Conservation (phyloP, 2,888 invertebrate species). For the Luperina nickerlii region DNA sequence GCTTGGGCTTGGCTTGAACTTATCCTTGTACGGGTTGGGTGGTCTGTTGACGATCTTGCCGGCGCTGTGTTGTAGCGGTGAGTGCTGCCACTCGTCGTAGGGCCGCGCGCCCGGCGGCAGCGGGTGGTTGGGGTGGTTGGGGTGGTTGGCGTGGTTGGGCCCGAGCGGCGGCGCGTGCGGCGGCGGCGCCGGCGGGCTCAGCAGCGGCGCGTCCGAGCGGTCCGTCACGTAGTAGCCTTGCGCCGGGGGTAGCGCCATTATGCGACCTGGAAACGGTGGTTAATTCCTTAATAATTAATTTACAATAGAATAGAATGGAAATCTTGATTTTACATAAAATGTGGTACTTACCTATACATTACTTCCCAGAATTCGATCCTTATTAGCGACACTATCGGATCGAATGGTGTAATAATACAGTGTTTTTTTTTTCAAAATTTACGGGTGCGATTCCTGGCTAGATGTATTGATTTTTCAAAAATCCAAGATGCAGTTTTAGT, state of each 20-base stretch:
- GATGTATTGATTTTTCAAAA: too few species aligned
- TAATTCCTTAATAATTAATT: not conserved
- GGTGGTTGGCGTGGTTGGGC: too few species aligned
- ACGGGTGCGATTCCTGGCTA: too few species aligned
- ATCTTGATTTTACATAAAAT: not conserved
- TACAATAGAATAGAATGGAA: not conserved
- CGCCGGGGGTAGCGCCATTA: slow-evolving; percentile 83
- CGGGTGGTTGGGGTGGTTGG: slow-evolving; percentile 23
- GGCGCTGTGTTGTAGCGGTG: slow-evolving; percentile 75
- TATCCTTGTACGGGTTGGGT: slow-evolving; percentile 83
- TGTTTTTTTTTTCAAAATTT: too few species aligned
- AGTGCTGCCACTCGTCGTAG: slow-evolving; percentile 84
- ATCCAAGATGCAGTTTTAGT: too few species aligned
- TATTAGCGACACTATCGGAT: too few species aligned
- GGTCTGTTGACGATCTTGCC: slow-evolving; percentile 88
- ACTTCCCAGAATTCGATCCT: too few species aligned
- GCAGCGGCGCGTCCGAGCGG: slow-evolving; percentile 76
- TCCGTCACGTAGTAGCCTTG: slow-evolving; percentile 87
- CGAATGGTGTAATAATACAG: too few species aligned
- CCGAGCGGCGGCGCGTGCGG: slow-evolving; percentile 29
- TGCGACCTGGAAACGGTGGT: slow-evolving; percentile 76
- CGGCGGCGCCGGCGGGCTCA: slow-evolving; percentile 72
- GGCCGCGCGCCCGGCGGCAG: slow-evolving; percentile 66
- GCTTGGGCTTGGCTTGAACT: slow-evolving; percentile 83
- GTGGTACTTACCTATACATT: too few species aligned